Base-by-base conservation (phyloP, 2,797 vertebrate genomes). In the Cyprinodon diabolis region DNA sequence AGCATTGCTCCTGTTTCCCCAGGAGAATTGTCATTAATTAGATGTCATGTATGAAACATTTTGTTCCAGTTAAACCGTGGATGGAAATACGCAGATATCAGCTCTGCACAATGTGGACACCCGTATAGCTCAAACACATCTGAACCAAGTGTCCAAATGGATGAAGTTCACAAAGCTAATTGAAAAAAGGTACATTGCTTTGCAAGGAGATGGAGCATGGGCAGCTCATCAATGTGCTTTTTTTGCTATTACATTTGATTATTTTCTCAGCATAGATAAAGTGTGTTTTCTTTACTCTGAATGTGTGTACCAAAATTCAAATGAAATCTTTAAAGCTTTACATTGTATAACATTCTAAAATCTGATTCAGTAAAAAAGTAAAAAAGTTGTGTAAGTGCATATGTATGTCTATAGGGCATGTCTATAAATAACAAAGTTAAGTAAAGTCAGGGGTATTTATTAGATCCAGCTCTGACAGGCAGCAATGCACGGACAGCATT, bases 1-100 rank as follows among this genome's bases (percentile, higher is more conserved):
- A 77, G 62, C 80, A 83, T 66, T 79, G 78, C 72, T 69, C 40
- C 75, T 68, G 54, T 75, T 84, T 69, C 57, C 75, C 67, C 66
- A 40, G 71, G 67, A 83, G 84, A 66, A 77, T 72, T 71, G 71
- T 83, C 83, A 88, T 90, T 89, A 88, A 90, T 90, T 87, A 90
- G 84, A 88, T 74, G 85, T 86, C 89, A 88, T 30, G 5, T 66
- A 72, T 75, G 75, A 87, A 84, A 79, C 84, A 84, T 79, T 89
- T 84, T 89, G 83, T 88, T 84, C 84, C 79, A 83, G 77, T 86
- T 83, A 80, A 40, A 69, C 54, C 2, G 37, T 76, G 70, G 75
- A 63, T 57, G 75, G 81, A 73, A 77, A 79, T 76, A 77, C 48
- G 69, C 69, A 35, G 67, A 80, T 84, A 81, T 84, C 21, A 76